Percentiles rank a stretch among this genome's conserved stretches.
Conservation (phyloP, 2,113 vertebrate species). For the Sterrhoptilus dennistouni region DNA sequence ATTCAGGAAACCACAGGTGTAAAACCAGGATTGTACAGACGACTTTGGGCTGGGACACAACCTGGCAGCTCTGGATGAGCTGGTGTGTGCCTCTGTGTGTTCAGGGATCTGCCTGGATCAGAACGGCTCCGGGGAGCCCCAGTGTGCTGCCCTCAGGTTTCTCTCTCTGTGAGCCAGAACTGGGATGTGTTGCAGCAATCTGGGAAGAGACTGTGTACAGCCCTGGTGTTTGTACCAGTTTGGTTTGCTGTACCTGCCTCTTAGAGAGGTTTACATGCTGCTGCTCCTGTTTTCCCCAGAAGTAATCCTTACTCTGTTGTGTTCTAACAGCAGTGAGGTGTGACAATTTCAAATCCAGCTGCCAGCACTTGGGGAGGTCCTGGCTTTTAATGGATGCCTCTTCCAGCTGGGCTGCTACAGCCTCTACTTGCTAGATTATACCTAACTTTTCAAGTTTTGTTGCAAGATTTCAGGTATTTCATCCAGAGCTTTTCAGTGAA, state of each 20-base stretch:
- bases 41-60: fast-evolving
- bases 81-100: background rate
- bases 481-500: background rate
- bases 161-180: background rate
- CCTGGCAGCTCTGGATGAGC: background rate
- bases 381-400: background rate
- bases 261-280: background rate
- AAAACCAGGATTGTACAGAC: fast-evolving
- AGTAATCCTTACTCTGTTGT: background rate
- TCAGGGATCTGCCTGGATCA: background rate
- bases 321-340: fast-evolving
- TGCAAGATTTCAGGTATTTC: background rate
- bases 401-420: background rate
- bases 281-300: background rate
- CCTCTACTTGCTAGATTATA: background rate
- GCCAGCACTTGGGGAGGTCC: background rate
- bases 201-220: background rate
- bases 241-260: background rate
- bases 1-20: fast-evolving
- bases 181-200: background rate
- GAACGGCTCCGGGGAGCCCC: fast-evolving
- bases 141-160: fast-evolving
- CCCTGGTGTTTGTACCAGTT: background rate
- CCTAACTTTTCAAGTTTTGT: background rate
- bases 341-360: background rate